Conservation (phyloP, 1,140 invertebrate genomes). For the Drosophila santomea region DNA sequence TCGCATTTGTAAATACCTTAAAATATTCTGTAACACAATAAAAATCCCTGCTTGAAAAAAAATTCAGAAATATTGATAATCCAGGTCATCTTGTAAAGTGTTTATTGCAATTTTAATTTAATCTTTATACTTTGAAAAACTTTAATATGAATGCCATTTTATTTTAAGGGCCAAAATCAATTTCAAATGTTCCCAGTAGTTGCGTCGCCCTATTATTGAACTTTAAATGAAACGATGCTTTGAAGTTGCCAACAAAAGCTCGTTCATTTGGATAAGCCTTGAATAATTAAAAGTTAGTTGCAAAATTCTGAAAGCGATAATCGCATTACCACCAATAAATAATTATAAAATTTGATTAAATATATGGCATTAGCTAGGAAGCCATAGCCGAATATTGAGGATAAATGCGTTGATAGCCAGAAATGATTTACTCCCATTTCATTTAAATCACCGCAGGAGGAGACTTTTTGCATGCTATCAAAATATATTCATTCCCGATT, state of each 20-base stretch:
- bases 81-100: too few relatives aligned
- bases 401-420: constrained; percentile 1
- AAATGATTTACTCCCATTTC: neutral
- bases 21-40: too few relatives aligned
- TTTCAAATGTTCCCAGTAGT: neutral
- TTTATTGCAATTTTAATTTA: too few relatives aligned
- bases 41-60: too few relatives aligned
- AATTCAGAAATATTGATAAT: too few relatives aligned
- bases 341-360: constrained; percentile 48
- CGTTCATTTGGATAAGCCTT: constrained; percentile 13
- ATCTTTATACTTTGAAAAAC: too few relatives aligned
- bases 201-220: neutral
- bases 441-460: constrained; percentile 18
- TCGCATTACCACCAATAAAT: constrained; percentile 22
- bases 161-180: neutral
- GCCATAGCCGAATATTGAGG: constrained; percentile 14
- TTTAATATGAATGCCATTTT: too few relatives aligned
- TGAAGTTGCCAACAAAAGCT: neutral
- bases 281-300: constrained; percentile 33
- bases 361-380: constrained; percentile 20
- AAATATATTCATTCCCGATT: constrained; percentile 21
- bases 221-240: neutral
- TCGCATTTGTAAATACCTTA: neutral
- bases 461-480: constrained; percentile 7
- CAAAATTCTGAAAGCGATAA: constrained; percentile 29